phyloP scores from a whole-genome alignment of 2,888 invertebrate species.

The Mesopsocus fuscifrons region DNA sequence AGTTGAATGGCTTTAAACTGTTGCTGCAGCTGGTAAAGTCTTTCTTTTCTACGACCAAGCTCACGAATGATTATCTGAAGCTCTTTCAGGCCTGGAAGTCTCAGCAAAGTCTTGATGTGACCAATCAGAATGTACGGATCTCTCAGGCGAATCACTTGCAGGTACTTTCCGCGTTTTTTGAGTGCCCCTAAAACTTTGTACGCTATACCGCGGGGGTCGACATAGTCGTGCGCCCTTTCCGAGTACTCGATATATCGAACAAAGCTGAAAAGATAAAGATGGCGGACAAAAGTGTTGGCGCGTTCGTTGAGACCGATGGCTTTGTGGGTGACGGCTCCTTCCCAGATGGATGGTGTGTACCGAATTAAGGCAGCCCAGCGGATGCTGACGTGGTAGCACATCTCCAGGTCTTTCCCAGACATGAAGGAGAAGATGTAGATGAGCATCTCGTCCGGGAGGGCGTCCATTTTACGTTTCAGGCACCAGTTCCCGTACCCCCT shows the following conservation, averaged over 20 bases:
- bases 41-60: not conserved
- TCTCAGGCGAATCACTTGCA: not conserved
- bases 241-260: too few relatives aligned
- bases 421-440: not conserved
- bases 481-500: too few relatives aligned
- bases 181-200: too few relatives aligned
- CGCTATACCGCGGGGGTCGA: too few relatives aligned
- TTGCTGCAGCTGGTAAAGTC: not conserved
- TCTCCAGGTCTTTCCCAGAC: not conserved
- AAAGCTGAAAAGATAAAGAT: too few relatives aligned
- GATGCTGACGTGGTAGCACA: not conserved
- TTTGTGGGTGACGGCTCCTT: not conserved
- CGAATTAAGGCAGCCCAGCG: not conserved
- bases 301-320: not conserved
- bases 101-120: not conserved
- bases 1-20: too few relatives aligned
- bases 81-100: not conserved
- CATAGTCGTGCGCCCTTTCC: too few relatives aligned
- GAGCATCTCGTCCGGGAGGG: slow-evolving; percentile 5
- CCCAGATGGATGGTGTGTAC: slow-evolving; percentile 2
- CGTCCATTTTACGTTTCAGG: not conserved
- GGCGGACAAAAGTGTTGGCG: too few relatives aligned
- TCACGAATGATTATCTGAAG: not conserved
- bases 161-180: too few relatives aligned
- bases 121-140: not conserved